phyloP scores from a whole-genome alignment of 2,888 invertebrate genomes.

The Tetragnatha montana region DNA sequence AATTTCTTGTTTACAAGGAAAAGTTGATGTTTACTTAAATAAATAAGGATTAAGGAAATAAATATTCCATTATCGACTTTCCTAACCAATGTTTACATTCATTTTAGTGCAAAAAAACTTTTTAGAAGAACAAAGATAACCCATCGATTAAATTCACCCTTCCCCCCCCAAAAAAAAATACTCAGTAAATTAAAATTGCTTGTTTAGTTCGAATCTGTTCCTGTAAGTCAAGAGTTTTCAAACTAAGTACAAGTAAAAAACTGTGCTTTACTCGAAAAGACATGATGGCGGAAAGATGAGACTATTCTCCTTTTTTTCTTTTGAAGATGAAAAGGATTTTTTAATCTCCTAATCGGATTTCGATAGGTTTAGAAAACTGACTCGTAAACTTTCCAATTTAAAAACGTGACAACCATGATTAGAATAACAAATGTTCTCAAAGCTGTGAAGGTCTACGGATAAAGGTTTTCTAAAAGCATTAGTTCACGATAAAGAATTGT shows the following conservation, averaged over 20 bases:
- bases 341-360: constrained; percentile 33
- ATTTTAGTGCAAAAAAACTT: background rate
- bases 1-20: too few relatives aligned
- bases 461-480: background rate
- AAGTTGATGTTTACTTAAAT: too few relatives aligned
- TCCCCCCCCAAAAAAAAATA: background rate
- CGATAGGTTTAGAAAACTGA: background rate
- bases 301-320: constrained; percentile 1
- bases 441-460: background rate
- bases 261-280: background rate
- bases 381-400: constrained; percentile 8
- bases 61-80: background rate
- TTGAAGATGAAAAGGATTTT: background rate
- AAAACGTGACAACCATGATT: constrained; percentile 1
- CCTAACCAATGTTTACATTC: background rate
- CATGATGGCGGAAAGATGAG: background rate
- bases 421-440: constrained; percentile 28
- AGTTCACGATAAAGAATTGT: background rate
- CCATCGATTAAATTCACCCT: too few relatives aligned
- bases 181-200: background rate
- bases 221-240: background rate
- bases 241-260: background rate
- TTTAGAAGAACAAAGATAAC: background rate
- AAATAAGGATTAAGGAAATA: background rate
- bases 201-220: background rate